Conservation (phyloP, 2,888 invertebrate genomes). For the Hirtodrosophila histrioides region DNA sequence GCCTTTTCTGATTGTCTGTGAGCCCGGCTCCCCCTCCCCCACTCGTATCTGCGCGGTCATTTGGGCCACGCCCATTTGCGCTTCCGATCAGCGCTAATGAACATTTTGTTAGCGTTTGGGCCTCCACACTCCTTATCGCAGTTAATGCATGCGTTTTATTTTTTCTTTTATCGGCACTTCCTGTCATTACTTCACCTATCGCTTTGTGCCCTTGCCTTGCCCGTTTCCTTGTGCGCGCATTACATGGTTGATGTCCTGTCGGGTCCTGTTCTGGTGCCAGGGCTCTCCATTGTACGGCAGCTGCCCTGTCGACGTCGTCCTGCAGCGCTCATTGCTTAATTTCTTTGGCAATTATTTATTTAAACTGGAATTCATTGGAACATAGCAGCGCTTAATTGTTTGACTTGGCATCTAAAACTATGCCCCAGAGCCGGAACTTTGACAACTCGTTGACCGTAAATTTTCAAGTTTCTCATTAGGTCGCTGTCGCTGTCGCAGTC, state of each 20-base stretch:
- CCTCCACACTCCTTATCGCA: conserved; percentile 55
- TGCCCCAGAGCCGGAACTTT: conserved; percentile 66
- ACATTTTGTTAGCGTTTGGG: conserved; percentile 53
- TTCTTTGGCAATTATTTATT: conserved; percentile 78
- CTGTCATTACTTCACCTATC: conserved; percentile 71
- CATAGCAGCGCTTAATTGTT: conserved; percentile 69
- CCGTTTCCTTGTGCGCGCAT: conserved; percentile 51
- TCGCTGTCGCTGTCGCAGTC: conserved; percentile 15
- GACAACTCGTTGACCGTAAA: conserved; percentile 78
- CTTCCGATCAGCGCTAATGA: conserved; percentile 77
- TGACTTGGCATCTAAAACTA: conserved; percentile 74
- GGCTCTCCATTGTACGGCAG: not conserved
- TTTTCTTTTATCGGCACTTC: conserved; percentile 63
- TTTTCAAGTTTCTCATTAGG: conserved; percentile 78
- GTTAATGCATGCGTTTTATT: conserved; percentile 73
- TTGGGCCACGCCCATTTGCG: conserved; percentile 55
- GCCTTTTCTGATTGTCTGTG: conserved; percentile 1
- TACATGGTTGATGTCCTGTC: conserved; percentile 45
- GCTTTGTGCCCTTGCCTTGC: conserved; percentile 22
- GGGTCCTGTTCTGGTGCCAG: no score
- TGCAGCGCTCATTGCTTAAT: conserved; percentile 61
- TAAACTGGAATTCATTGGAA: conserved; percentile 67
- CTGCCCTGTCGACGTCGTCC: not conserved
- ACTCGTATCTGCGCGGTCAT: conserved; percentile 36
- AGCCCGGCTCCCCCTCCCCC: not conserved